Percentiles rank a stretch among this genome's conserved stretches.
Evolutionary conservation across 2,113 vertebrate genomes (phyloP).

Genomic region (human): DNA sequence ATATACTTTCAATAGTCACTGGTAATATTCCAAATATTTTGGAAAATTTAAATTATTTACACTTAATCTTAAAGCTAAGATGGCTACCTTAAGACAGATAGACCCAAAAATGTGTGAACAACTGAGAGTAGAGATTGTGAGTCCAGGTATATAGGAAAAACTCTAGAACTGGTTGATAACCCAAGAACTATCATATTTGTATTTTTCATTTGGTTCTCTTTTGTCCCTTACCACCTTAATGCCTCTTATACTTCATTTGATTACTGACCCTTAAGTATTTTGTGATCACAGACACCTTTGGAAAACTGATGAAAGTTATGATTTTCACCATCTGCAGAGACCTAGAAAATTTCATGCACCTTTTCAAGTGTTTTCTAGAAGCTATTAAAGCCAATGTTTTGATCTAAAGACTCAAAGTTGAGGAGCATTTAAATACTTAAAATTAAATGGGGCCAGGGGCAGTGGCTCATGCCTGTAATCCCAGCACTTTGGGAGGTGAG

Average conservation of each 20-base stretch:
- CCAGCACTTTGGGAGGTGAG: too few relatives aligned
- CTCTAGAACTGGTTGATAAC: background rate
- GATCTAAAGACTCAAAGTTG: background rate
- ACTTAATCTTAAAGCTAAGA: background rate
- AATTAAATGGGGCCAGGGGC: background rate
- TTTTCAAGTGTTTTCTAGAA: conserved; percentile 16
- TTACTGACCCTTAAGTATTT: background rate
- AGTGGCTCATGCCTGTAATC: too few relatives aligned
- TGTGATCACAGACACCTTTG: background rate
- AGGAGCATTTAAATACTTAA: background rate
- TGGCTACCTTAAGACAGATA: background rate
- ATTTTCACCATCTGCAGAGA: background rate
- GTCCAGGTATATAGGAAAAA: background rate
- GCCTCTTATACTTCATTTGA: background rate
- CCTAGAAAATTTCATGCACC: background rate
- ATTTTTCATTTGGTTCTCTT: background rate
- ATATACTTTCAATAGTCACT: background rate
- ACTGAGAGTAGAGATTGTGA: background rate
- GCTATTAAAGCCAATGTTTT: background rate
- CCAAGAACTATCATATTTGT: background rate
- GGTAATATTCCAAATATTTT: background rate
- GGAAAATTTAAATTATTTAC: background rate
- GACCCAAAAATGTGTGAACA: background rate
- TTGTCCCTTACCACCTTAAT: background rate
- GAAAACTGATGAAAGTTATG: background rate